phyloP scores from a whole-genome alignment of 2,888 invertebrate genomes.

The Phengaris alcon region DNA sequence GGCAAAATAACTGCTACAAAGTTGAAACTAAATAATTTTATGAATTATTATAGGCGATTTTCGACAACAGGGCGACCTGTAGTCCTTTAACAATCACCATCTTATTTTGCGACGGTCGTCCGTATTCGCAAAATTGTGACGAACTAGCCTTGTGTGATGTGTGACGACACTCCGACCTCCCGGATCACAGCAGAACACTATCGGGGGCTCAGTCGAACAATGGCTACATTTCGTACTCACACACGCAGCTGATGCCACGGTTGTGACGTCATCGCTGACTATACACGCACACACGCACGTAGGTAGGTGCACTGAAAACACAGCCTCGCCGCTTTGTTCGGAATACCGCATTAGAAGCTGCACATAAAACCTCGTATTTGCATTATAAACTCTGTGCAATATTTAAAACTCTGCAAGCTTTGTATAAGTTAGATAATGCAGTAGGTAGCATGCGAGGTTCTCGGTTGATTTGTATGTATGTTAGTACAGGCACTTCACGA shows the following conservation, averaged over 20 bases:
- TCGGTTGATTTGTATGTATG: neutral
- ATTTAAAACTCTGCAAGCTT: neutral
- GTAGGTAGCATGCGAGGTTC: neutral
- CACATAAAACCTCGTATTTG: conserved; percentile 2
- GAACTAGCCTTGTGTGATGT: too few species aligned
- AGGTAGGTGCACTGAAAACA: neutral
- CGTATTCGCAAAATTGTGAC: too few species aligned
- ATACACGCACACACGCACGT: neutral
- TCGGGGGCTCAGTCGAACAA: neutral
- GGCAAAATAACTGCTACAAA: too few species aligned
- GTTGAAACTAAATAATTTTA: too few species aligned
- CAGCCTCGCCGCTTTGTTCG: neutral
- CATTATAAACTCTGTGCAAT: conserved; percentile 7
- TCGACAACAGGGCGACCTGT: too few species aligned
- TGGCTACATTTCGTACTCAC: neutral
- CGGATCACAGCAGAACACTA: too few species aligned
- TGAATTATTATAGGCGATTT: too few species aligned
- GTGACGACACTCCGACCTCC: too few species aligned
- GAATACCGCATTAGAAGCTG: neutral
- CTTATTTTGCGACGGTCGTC: too few species aligned
- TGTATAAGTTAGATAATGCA: neutral
- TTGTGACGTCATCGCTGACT: neutral
- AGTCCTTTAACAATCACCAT: too few species aligned
- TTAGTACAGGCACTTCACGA: neutral
- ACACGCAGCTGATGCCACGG: neutral